These are phyloP conservation scores for Diarsia dahlii DNA, from an alignment of 2,888 invertebrate genomes.

Conservation along the genomic window DNA sequence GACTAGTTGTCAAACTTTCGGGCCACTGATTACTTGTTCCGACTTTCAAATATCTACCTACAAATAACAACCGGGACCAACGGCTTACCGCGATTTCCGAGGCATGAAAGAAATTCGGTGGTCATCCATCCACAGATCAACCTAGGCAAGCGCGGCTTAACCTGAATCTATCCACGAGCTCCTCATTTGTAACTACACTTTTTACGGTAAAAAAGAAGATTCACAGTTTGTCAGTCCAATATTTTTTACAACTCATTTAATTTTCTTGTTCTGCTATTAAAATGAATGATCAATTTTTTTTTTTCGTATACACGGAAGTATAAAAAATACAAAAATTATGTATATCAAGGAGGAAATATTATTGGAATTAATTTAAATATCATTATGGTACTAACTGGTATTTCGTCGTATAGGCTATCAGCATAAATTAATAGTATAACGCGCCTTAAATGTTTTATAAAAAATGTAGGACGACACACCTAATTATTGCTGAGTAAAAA, in stretches of 20 bases:
- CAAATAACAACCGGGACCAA: too few species aligned
- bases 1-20: too few species aligned
- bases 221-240: background rate
- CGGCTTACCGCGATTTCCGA: too few species aligned
- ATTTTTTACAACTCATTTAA: background rate
- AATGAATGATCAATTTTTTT: background rate
- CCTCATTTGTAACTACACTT: background rate
- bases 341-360: background rate
- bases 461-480: background rate
- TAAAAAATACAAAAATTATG: background rate
- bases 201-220: background rate
- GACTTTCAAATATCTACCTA: too few species aligned
- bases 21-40: too few species aligned
- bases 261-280: background rate
- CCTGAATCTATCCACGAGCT: too few species aligned
- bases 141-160: too few species aligned
- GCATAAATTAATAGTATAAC: background rate
- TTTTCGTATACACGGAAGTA: background rate
- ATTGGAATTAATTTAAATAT: constrained; percentile 24
- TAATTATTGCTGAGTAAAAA: background rate
- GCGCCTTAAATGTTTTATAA: background rate
- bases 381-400: background rate
- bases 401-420: background rate
- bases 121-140: too few species aligned
- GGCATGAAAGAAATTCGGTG: too few species aligned